A percentile compares a stretch with the other conserved stretches of the same genome.
These are phyloP conservation scores for Eupithecia inturbata DNA, from an alignment of 2,888 invertebrate genomes.

Conservation along the genomic window DNA sequence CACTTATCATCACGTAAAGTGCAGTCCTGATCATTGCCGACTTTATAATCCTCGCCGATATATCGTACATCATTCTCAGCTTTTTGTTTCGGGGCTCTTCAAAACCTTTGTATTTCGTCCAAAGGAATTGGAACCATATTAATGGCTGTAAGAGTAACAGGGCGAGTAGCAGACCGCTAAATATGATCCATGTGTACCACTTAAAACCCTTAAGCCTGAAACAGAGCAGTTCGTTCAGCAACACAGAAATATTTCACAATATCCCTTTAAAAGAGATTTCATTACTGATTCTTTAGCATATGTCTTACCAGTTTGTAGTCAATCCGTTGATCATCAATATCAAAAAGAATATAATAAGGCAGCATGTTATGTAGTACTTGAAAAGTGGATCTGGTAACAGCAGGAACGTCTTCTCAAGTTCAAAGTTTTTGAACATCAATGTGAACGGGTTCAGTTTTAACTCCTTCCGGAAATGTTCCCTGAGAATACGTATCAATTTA, in stretches of 20 bases:
- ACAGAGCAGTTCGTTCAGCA: constrained; percentile 16
- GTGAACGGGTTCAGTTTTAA: constrained; percentile 82
- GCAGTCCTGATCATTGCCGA: constrained; percentile 85
- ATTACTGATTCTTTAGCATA: background rate
- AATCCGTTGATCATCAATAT: constrained; percentile 70
- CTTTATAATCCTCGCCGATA: constrained; percentile 85
- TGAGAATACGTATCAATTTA: constrained; percentile 79
- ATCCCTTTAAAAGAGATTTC: background rate
- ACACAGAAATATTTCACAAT: background rate
- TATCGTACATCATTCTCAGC: constrained; percentile 84
- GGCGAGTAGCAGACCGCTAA: constrained; percentile 54
- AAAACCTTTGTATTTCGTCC: constrained; percentile 82
- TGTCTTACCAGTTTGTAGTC: constrained; percentile 72
- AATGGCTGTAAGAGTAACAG: constrained; percentile 85
- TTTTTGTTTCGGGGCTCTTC: constrained; percentile 82
- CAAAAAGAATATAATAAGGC: constrained; percentile 66
- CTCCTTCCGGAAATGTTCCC: constrained; percentile 87
- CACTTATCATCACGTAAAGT: constrained; percentile 87
- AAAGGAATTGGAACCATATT: constrained; percentile 90
- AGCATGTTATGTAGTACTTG: constrained; percentile 87
- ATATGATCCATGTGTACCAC: constrained; percentile 66
- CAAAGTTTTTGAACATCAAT: constrained; percentile 77
- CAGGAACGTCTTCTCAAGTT: constrained; percentile 89
- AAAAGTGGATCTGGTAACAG: constrained; percentile 92
- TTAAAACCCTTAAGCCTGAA: constrained; percentile 65